A percentile compares a stretch with the other conserved stretches of the same genome.
Evolutionary conservation across 2,888 invertebrate genomes (phyloP).

Genomic region (Torymus auratus): DNA sequence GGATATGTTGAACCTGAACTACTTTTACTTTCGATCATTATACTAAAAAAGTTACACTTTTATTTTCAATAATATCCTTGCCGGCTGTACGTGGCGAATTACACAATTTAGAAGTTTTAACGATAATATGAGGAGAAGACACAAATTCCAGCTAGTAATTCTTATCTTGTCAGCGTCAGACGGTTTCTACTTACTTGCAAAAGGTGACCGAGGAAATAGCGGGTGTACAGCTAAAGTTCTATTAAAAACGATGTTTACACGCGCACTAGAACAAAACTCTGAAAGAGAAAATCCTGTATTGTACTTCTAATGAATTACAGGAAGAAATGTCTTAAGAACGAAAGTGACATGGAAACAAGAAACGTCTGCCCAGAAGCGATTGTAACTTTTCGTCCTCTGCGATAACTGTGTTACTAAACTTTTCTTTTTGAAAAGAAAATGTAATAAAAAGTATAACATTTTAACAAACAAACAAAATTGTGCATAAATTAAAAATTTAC

Average conservation of each 20-base stretch:
- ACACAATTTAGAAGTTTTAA: no score
- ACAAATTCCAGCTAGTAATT: no score
- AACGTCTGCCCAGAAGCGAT: background rate
- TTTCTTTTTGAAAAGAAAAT: no score
- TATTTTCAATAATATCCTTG: no score
- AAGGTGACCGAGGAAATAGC: no score
- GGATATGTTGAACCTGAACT: slow-evolving; percentile 16
- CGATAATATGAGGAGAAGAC: no score
- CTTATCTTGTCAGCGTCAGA: no score
- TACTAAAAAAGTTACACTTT: background rate
- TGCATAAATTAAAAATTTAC: no score
- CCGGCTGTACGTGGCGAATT: background rate
- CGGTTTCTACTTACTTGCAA: background rate
- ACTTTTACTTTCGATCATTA: background rate
- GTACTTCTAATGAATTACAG: slow-evolving; percentile 23
- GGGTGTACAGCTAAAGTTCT: slow-evolving; percentile 3
- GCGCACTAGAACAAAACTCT: slow-evolving; percentile 12
- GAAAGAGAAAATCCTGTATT: background rate
- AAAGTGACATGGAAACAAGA: slow-evolving; percentile 24
- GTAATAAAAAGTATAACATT: no score
- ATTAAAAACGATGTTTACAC: slow-evolving; percentile 11
- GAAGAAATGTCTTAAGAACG: slow-evolving; percentile 22
- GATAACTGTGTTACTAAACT: no score
- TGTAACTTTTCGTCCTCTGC: background rate
- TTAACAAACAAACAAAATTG: no score